Evolutionary conservation across 2,888 invertebrate genomes (phyloP).

Genomic region (Antitype chi): DNA sequence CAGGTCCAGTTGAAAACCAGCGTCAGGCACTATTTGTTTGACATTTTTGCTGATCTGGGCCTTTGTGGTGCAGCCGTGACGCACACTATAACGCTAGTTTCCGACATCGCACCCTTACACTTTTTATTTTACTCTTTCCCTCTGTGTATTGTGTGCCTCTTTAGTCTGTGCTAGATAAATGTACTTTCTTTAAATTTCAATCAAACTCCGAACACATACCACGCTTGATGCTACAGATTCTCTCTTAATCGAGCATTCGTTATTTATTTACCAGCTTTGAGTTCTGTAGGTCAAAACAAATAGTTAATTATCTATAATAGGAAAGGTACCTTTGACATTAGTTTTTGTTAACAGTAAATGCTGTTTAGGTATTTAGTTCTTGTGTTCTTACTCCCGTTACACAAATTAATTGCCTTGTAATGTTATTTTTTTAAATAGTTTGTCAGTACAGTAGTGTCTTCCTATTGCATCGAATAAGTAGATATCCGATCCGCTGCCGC

Average conservation of each 20-base stretch:
- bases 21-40: background rate
- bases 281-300: background rate
- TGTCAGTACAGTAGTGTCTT: background rate
- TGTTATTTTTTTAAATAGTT: background rate
- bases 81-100: too few species aligned
- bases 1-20: too few species aligned
- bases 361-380: background rate
- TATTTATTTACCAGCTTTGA: background rate
- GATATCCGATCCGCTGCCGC: too few species aligned
- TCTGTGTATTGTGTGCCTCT: too few species aligned
- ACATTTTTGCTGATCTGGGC: background rate
- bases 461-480: slow-evolving; percentile 22
- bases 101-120: too few species aligned
- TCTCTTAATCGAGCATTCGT: background rate
- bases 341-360: slow-evolving; percentile 16
- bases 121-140: too few species aligned
- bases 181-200: background rate
- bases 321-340: slow-evolving; percentile 34
- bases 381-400: background rate
- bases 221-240: background rate
- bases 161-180: too few species aligned
- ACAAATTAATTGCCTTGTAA: background rate
- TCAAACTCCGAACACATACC: background rate
- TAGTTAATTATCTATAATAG: slow-evolving; percentile 4
- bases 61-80: too few species aligned